Evolutionary conservation across 2,797 vertebrate genomes (phyloP), one percentile per base, ranked within the genome.

Genomic region (Rousettus madagascariensis): DNA sequence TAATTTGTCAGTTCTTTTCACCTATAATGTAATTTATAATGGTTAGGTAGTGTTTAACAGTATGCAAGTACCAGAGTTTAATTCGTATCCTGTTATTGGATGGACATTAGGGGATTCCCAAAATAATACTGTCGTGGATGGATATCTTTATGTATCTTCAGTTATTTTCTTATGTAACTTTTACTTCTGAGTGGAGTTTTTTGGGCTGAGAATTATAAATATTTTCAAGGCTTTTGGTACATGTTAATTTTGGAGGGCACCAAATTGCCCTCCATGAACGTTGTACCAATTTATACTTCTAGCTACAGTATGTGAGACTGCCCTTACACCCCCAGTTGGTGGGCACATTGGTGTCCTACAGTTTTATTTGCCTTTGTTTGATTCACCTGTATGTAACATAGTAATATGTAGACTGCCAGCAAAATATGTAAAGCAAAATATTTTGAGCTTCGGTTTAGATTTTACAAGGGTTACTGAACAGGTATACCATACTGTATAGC

Each of bases 341-440:
- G 79, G 84, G 68, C 55, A 94, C 22, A 86, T 79, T 86, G 57
- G 4, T 68, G 38, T 86, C 24, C 82, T 66, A 91, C 26, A 36
- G 38, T 63, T 87, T 79, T 88, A 49, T 97, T 96, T 93, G 49
- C 57, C 20, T 92, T 96, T 87, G 30, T 79, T 96, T 89, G 57
- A 46, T 68, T 95, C 2, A 10, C 22, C 43, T 94, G 0, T 86
- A 33, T 89, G 28, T 55, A 36, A 77, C 3, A 26, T 75, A 41
- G 16, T 94, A 82, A 80, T 57, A 55, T 68, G 26, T 82, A 86
- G 43, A 90, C 59, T 75, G 22, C 86, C 22, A 94, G 51, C 20
- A 90, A 91, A 94, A 86, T 88, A 86, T 88, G 59, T 49, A 49
- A 49, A 94, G 51, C 20, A 90, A 93, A 94, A 86, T 88, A 36